These are phyloP conservation scores for Solea solea DNA, from an alignment of 2,113 vertebrate species.

Conservation along the genomic window DNA sequence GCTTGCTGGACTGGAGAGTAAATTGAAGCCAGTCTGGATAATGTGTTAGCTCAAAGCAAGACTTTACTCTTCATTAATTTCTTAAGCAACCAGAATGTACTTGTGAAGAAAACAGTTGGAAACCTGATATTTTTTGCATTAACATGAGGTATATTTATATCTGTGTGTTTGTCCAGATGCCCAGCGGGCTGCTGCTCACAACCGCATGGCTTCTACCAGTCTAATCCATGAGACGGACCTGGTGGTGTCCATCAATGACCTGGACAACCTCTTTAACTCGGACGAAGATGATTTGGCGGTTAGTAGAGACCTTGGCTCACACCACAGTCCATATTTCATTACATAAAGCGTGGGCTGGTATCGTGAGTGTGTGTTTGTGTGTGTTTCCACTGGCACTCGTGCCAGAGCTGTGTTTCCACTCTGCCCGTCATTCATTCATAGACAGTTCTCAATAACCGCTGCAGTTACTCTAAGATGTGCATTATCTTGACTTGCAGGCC, in stretches of 20 bases:
- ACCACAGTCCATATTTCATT: conserved; percentile 33
- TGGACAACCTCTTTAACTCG: conserved; percentile 99
- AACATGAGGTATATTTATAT: not conserved
- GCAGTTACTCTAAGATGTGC: conserved; percentile 14
- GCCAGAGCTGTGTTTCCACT: conserved; percentile 20
- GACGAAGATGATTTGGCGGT: conserved; percentile 97
- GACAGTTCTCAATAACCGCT: conserved; percentile 24
- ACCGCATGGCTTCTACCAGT: conserved; percentile 91
- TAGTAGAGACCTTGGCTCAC: conserved; percentile 68
- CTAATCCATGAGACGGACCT: conserved; percentile 95
- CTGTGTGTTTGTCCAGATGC: conserved; percentile 78
- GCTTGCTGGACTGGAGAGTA: not conserved
- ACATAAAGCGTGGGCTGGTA: conserved; percentile 19
- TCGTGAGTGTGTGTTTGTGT: not conserved
- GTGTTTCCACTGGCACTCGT: not conserved
- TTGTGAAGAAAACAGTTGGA: not conserved
- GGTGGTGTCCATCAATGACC: conserved; percentile 94
- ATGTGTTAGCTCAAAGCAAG: not conserved
- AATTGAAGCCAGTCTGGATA: not conserved
- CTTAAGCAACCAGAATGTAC: not conserved
- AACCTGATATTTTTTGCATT: not conserved
- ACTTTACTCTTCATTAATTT: not conserved
- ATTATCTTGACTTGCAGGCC: conserved; percentile 8
- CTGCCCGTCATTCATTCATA: conserved; percentile 33
- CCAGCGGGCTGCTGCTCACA: conserved; percentile 86